A percentile compares a stretch with the other conserved stretches of the same genome.
Conservation (phyloP, 1,140 invertebrate genomes). For the Ericerus pela region DNA sequence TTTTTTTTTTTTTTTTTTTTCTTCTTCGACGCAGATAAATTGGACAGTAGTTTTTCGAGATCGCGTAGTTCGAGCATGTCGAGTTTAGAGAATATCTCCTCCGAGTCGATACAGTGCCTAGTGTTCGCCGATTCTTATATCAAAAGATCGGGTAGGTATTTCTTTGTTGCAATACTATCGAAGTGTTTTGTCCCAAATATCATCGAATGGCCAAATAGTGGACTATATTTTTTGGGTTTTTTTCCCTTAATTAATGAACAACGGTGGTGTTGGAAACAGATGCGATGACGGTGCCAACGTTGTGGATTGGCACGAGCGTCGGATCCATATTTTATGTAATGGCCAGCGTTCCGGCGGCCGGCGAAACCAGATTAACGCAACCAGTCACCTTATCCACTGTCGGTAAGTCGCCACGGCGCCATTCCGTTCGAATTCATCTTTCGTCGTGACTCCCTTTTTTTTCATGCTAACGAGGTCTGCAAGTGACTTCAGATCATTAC, state of each 20-base stretch:
- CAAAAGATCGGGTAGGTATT: conserved; percentile 70
- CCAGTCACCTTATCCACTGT: conserved; percentile 73
- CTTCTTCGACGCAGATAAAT: conserved; percentile 57
- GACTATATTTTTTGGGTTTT: too few species aligned
- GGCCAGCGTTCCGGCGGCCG: conserved; percentile 65
- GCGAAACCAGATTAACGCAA: conserved; percentile 62
- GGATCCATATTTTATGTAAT: conserved; percentile 86
- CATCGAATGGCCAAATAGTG: too few species aligned
- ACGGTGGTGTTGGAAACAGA: too few species aligned
- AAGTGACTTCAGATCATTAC: too few species aligned
- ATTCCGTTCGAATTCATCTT: too few species aligned
- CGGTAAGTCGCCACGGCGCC: conserved; percentile 41
- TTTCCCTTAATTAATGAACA: too few species aligned
- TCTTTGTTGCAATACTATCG: too few species aligned
- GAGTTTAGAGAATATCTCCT: conserved; percentile 88
- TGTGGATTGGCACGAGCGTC: conserved; percentile 91
- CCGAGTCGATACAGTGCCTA: conserved; percentile 89
- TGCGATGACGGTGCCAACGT: conserved; percentile 58
- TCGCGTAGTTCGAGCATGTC: conserved; percentile 94
- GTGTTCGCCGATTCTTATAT: conserved; percentile 91
- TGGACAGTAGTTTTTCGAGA: conserved; percentile 87
- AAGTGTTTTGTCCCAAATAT: too few species aligned
- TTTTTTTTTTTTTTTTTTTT: conserved; percentile 10
- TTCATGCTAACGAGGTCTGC: too few species aligned
- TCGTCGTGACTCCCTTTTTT: too few species aligned